These are phyloP conservation scores for Platycnemis pennipes DNA, from an alignment of 2,888 invertebrate genomes.

Conservation along the genomic window DNA sequence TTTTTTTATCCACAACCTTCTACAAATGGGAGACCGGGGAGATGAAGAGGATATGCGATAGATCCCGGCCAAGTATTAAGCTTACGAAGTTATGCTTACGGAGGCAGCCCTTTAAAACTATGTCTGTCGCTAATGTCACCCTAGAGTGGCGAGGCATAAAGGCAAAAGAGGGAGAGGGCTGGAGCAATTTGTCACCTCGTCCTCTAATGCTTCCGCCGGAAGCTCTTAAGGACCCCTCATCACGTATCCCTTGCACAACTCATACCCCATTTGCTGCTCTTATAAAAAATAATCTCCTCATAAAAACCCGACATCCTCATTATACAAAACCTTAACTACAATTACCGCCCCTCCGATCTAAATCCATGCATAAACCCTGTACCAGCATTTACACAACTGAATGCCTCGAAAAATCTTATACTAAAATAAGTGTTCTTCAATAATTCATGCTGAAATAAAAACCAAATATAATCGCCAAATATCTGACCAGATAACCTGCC, in stretches of 20 bases:
- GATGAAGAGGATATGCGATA: slow-evolving; percentile 40
- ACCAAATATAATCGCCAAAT: not conserved
- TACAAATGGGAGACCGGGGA: not conserved
- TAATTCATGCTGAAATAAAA: not conserved
- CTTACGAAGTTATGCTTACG: slow-evolving; percentile 2
- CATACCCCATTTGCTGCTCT: not conserved
- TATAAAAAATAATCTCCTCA: slow-evolving; percentile 22
- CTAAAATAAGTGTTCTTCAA: not conserved
- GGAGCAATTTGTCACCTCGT: slow-evolving; percentile 45
- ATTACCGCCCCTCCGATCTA: not conserved
- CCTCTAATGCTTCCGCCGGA: slow-evolving; percentile 49
- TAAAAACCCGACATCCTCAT: slow-evolving; percentile 12
- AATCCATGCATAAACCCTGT: not conserved
- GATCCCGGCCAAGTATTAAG: slow-evolving; percentile 24
- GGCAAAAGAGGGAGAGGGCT: not conserved
- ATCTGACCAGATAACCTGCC: not conserved
- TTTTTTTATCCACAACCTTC: not conserved
- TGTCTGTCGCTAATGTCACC: slow-evolving; percentile 16
- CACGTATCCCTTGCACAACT: not conserved
- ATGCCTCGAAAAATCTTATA: not conserved
- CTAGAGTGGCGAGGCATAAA: slow-evolving; percentile 11
- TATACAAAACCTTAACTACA: slow-evolving; percentile 29
- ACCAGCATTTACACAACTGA: not conserved
- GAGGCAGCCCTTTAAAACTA: slow-evolving; percentile 14
- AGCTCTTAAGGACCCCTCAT: slow-evolving; percentile 47